Percentiles rank a stretch among this genome's conserved stretches.
Evolutionary conservation across 2,888 invertebrate species (phyloP).

Genomic region (Lasioglossum zephyrum): DNA sequence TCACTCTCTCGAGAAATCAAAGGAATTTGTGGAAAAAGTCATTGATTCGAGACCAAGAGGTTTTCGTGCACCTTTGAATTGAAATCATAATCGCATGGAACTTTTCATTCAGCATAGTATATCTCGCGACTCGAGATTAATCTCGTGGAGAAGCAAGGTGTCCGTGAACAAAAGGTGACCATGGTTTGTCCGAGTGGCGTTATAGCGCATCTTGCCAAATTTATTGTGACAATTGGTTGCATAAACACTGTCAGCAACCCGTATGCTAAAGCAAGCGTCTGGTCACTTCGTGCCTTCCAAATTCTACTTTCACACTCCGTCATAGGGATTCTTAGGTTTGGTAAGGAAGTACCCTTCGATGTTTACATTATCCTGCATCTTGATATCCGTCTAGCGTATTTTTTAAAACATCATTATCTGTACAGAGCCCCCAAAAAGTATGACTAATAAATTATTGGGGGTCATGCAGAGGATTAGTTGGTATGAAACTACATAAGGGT

Average conservation of each 20-base stretch:
- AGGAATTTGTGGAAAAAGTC: neutral
- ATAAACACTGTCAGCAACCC: conserved; percentile 73
- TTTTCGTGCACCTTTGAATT: neutral
- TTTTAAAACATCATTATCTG: conserved; percentile 52
- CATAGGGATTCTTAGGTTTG: conserved; percentile 80
- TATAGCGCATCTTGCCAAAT: conserved; percentile 79
- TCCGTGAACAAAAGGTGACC: conserved; percentile 48
- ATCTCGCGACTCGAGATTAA: conserved; percentile 12
- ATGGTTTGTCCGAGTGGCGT: conserved; percentile 80
- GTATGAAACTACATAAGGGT: conserved; percentile 55
- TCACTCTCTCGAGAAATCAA: neutral
- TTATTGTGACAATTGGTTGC: conserved; percentile 77
- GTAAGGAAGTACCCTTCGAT: conserved; percentile 70
- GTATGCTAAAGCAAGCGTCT: conserved; percentile 68
- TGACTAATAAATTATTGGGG: conserved; percentile 54
- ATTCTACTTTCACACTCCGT: conserved; percentile 80
- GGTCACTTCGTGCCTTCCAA: conserved; percentile 80
- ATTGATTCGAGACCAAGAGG: neutral
- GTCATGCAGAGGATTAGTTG: conserved; percentile 51
- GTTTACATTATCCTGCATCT: conserved; percentile 34
- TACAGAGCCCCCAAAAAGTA: conserved; percentile 60
- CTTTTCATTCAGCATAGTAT: conserved; percentile 2
- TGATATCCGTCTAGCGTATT: conserved; percentile 36
- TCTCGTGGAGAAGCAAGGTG: neutral
- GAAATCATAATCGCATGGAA: conserved; percentile 47